These are phyloP conservation scores for Lordiphosa clarofinis DNA, from an alignment of 1,140 invertebrate genomes.

Conservation along the genomic window DNA sequence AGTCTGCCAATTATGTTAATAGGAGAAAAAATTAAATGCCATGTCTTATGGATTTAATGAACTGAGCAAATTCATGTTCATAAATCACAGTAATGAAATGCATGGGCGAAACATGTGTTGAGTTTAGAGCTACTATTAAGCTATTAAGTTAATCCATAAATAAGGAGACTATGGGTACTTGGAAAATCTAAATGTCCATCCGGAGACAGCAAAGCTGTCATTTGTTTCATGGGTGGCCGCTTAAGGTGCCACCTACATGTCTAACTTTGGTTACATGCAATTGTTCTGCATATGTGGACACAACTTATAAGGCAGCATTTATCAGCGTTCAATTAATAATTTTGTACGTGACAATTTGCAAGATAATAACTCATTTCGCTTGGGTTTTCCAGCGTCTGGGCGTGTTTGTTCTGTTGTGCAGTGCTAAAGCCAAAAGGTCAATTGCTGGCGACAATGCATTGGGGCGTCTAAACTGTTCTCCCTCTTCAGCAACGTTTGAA, in stretches of 20 bases:
- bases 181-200: no score
- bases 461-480: no score
- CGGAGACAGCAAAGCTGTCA: not conserved
- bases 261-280: slow-evolving; percentile 1
- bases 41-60: slow-evolving; percentile 28
- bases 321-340: slow-evolving; percentile 54
- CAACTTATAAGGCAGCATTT: slow-evolving; percentile 11
- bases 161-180: no score
- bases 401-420: slow-evolving; percentile 8
- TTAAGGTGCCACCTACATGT: no score
- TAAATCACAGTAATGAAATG: slow-evolving; percentile 36
- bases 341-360: slow-evolving; percentile 64
- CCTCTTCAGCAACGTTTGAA: slow-evolving; percentile 8
- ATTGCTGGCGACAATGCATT: slow-evolving; percentile 39
- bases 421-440: slow-evolving; percentile 48
- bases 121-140: not conserved
- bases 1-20: slow-evolving; percentile 3
- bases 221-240: not conserved
- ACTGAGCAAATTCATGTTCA: slow-evolving; percentile 23
- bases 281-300: slow-evolving; percentile 21
- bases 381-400: slow-evolving; percentile 4
- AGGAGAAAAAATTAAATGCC: slow-evolving; percentile 1
- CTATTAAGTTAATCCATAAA: not conserved
- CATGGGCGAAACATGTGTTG: slow-evolving; percentile 1
- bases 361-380: slow-evolving; percentile 63